A percentile compares a stretch with the other conserved stretches of the same genome.
Evolutionary conservation across 2,888 invertebrate species (phyloP).

Genomic region (Caenorhabditis wallacei): DNA sequence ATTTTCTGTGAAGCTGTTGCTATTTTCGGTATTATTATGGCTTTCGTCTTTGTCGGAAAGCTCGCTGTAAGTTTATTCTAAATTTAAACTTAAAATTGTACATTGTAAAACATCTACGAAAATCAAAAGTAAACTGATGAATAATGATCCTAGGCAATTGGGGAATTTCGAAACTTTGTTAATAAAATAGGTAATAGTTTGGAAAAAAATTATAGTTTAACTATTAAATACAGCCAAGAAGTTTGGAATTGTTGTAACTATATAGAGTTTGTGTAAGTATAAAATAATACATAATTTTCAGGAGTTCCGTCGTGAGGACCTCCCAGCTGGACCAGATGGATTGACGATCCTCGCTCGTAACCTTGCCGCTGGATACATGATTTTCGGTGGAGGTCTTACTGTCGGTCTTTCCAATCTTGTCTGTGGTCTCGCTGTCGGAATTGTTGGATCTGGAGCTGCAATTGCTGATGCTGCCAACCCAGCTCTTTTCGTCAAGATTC

Average conservation of each 20-base stretch:
- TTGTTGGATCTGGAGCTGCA: conserved; percentile 97
- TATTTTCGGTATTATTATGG: conserved; percentile 98
- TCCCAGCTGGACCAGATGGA: conserved; percentile 39
- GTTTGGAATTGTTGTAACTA: no score
- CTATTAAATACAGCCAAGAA: no score
- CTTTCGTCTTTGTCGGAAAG: conserved; percentile 89
- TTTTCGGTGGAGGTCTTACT: conserved; percentile 96
- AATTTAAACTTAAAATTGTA: no score
- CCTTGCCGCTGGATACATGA: conserved; percentile 89
- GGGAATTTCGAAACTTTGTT: no score
- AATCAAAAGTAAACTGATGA: no score
- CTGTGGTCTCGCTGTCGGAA: conserved; percentile 95
- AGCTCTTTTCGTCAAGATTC: conserved; percentile 96
- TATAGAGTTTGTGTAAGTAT: no score
- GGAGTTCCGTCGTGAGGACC: conserved; percentile 76
- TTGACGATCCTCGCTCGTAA: conserved; percentile 76
- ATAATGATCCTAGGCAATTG: no score
- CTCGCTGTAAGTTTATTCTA: conserved; percentile 74
- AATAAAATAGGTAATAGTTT: no score
- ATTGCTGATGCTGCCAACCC: conserved; percentile 98
- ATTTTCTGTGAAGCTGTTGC: conserved; percentile 99
- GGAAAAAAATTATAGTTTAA: no score
- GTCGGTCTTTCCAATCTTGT: conserved; percentile 97
- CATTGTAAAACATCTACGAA: no score
- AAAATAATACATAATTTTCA: conserved; percentile 62